Conservation (phyloP, 2,113 vertebrate genomes). For the Holacanthus passer region DNA sequence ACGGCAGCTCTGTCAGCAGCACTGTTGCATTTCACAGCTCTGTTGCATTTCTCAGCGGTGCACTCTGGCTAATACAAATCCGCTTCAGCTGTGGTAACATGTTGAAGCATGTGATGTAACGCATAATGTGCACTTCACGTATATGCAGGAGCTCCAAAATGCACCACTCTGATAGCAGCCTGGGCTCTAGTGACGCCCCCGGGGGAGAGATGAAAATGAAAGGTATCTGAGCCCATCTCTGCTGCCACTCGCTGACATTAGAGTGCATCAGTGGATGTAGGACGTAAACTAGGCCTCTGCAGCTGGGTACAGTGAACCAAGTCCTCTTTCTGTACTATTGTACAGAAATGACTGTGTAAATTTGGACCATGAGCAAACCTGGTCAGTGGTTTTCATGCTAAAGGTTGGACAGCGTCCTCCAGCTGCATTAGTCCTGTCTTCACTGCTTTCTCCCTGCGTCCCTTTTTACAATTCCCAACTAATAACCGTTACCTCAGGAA, state of each 20-base stretch:
- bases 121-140: constrained; percentile 32
- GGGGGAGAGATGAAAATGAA: constrained; percentile 26
- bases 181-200: constrained; percentile 11
- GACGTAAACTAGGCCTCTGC: constrained; percentile 10
- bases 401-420: constrained; percentile 11
- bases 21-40: constrained; percentile 5
- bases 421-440: neutral
- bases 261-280: constrained; percentile 15
- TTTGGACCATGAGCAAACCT: constrained; percentile 30
- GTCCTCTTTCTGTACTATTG: neutral
- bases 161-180: constrained; percentile 14
- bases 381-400: constrained; percentile 1
- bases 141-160: constrained; percentile 15
- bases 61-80: constrained; percentile 11
- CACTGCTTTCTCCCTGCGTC: neutral
- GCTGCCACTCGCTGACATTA: constrained; percentile 31
- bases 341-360: constrained; percentile 16
- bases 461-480: neutral
- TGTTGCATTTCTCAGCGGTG: constrained; percentile 8
- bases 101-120: constrained; percentile 57
- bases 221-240: constrained; percentile 3
- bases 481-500: neutral
- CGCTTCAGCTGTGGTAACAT: constrained; percentile 33
- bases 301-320: neutral
- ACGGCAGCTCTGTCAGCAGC: neutral